Conservation (phyloP, 2,797 vertebrate species). For the Spinus pinus region DNA sequence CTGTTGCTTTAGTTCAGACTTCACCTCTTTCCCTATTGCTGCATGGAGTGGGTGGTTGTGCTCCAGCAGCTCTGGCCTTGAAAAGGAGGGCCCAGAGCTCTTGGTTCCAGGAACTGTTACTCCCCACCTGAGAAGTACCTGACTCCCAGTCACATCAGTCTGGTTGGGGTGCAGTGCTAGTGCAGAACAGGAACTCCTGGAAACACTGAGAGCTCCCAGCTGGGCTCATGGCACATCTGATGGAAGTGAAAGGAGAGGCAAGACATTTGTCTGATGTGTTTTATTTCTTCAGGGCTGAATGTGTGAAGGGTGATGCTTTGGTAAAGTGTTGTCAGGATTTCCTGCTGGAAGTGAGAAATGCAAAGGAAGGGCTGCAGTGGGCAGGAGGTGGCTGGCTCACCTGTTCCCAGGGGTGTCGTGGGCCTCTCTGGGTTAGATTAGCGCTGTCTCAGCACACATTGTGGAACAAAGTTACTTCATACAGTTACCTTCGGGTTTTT, state of each 20-base stretch:
- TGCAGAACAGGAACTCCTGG: neutral
- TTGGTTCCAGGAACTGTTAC: neutral
- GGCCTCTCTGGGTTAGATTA: neutral
- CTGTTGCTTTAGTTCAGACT: neutral
- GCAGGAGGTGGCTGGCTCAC: neutral
- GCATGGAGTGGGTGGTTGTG: neutral
- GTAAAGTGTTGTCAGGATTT: neutral
- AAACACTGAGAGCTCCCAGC: neutral
- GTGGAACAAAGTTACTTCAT: neutral
- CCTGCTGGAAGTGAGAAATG: neutral
- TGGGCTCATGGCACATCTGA: neutral
- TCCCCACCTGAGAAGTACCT: neutral
- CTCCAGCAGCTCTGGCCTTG: neutral
- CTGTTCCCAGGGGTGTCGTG: neutral
- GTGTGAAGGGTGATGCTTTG: neutral
- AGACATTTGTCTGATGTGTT: neutral
- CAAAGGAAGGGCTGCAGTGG: neutral
- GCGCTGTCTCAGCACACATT: neutral
- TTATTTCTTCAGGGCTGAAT: neutral
- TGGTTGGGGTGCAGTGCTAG: neutral
- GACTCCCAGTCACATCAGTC: fast-evolving
- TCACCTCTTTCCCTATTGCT: neutral
- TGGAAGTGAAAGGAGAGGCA: neutral
- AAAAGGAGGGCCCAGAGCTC: neutral
- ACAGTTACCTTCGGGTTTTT: neutral